Conservation (phyloP, 2,888 invertebrate species). For the Pristionchus fissidentatus region DNA sequence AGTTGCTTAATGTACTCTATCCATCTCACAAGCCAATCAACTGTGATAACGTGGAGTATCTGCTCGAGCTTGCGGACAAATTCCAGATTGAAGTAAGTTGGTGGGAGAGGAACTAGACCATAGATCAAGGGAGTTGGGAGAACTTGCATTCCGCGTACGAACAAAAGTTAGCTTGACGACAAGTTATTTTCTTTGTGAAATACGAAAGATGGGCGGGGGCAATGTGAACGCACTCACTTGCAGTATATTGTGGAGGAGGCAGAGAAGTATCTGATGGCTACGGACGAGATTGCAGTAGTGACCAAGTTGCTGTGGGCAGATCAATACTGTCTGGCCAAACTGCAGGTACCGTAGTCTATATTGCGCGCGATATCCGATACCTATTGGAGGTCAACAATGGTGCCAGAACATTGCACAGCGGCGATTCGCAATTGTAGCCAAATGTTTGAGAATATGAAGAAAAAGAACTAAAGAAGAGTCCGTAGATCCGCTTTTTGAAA, state of each 20-base stretch:
- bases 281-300: constrained; percentile 70
- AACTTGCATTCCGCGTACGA: neutral
- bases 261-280: constrained; percentile 75
- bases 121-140: neutral
- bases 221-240: no score
- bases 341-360: constrained; percentile 62
- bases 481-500: no score
- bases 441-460: no score
- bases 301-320: constrained; percentile 74
- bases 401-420: no score
- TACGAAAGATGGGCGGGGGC: no score
- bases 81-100: constrained; percentile 74
- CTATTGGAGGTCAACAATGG: no score
- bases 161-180: neutral
- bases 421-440: no score
- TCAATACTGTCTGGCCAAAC: constrained; percentile 69
- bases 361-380: no score
- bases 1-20: constrained; percentile 77
- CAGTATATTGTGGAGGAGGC: constrained; percentile 76
- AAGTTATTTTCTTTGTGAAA: neutral
- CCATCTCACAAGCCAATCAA: constrained; percentile 76
- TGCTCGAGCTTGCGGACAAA: constrained; percentile 77
- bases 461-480: no score
- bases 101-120: neutral
- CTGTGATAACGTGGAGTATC: constrained; percentile 76